Conservation (phyloP, 2,113 vertebrate species). For the Zapornia atra region DNA sequence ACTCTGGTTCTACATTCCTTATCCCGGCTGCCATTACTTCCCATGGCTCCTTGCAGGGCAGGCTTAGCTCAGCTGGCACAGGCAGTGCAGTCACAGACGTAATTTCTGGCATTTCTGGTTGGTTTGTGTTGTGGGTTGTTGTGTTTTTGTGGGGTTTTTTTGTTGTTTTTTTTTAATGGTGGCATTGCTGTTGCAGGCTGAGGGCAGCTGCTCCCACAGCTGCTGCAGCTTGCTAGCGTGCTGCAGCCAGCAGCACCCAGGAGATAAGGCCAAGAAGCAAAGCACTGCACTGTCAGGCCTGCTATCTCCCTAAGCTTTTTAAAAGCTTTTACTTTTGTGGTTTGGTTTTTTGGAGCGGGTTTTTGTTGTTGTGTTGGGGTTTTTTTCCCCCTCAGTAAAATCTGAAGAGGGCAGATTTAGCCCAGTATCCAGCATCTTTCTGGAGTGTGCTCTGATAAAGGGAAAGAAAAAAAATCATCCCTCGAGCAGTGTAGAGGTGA, state of each 20-base stretch:
- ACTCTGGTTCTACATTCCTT: neutral
- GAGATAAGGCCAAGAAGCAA: conserved; percentile 32
- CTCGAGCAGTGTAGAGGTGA: conserved; percentile 37
- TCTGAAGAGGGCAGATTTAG: conserved; percentile 58
- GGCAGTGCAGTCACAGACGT: neutral
- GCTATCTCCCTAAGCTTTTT: conserved; percentile 30
- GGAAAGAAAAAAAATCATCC: conserved; percentile 38
- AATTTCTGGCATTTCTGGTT: neutral
- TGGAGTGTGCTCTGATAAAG: conserved; percentile 58
- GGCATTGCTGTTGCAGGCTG: neutral
- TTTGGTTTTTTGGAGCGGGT: neutral
- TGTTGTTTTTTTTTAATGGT: neutral
- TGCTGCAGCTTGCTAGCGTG: neutral
- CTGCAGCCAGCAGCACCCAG: neutral
- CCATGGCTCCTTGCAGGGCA: fast-evolving
- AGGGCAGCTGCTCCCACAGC: conserved; percentile 15
- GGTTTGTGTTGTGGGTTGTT: no score
- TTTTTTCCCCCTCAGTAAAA: neutral
- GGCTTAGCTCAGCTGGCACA: neutral
- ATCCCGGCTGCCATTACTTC: neutral
- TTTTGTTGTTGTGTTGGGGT: no score
- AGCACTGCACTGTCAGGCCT: neutral
- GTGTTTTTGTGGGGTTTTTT: no score
- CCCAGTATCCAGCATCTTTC: conserved; percentile 23
- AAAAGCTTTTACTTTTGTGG: neutral